These are phyloP conservation scores for Epsilonema sp. DNA, from an alignment of 2,888 invertebrate species.

Conservation along the genomic window DNA sequence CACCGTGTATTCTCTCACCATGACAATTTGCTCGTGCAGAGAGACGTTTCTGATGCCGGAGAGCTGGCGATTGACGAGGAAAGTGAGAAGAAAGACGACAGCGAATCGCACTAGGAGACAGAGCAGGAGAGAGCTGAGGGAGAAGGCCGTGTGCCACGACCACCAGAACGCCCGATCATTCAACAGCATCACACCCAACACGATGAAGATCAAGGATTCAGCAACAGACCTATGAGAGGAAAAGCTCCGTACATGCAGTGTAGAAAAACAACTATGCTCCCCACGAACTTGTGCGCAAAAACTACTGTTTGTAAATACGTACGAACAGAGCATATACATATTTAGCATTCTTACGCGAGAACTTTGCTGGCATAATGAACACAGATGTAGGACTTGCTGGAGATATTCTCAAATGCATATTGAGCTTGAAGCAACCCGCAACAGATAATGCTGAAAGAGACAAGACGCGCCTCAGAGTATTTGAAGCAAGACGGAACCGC, in stretches of 20 bases:
- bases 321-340: too few species aligned
- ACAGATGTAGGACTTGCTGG: conserved; percentile 37
- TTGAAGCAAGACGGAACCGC: background rate
- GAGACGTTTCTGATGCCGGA: background rate
- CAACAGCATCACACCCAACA: conserved; percentile 38
- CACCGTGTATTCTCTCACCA: background rate
- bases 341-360: conserved; percentile 10
- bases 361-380: conserved; percentile 40
- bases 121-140: conserved; percentile 32
- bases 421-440: conserved; percentile 40
- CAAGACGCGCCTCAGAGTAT: background rate
- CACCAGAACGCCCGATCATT: conserved; percentile 22
- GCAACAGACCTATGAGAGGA: conserved; percentile 32
- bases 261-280: too few species aligned
- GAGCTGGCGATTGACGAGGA: background rate
- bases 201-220: conserved; percentile 41
- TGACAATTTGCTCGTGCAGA: conserved; percentile 29
- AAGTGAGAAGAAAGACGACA: conserved; percentile 22
- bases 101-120: conserved; percentile 34
- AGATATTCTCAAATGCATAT: conserved; percentile 39
- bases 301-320: too few species aligned
- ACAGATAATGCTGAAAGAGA: conserved; percentile 34
- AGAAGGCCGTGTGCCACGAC: conserved; percentile 36
- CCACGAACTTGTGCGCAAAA: too few species aligned
- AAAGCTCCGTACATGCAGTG: too few species aligned